phyloP scores from a whole-genome alignment of 2,797 vertebrate genomes.

The Chromobotia macracanthus region DNA sequence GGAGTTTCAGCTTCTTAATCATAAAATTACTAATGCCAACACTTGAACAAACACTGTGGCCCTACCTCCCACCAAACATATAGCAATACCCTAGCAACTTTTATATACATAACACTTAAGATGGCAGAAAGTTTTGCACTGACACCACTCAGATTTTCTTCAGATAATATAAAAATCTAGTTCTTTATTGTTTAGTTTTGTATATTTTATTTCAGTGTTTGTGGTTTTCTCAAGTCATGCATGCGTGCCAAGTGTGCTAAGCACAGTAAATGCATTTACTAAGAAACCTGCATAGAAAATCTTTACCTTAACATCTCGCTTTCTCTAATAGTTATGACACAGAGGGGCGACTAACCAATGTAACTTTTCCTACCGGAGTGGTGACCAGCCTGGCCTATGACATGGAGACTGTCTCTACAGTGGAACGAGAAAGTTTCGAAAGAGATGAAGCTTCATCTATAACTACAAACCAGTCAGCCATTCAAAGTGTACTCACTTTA shows the following conservation, averaged over 20 bases:
- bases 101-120: no score
- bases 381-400: constrained; percentile 94
- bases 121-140: neutral
- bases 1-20: neutral
- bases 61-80: neutral
- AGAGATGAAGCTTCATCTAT: constrained; percentile 94
- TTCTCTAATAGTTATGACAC: constrained; percentile 87
- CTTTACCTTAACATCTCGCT: neutral
- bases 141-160: neutral
- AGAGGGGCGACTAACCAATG: constrained; percentile 94
- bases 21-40: neutral
- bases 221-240: neutral
- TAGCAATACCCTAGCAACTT: neutral
- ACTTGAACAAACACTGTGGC: no score
- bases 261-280: neutral
- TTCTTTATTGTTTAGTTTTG: neutral
- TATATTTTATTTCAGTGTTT: neutral
- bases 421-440: constrained; percentile 92
- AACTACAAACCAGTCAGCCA: constrained; percentile 90
- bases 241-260: neutral
- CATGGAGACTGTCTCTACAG: constrained; percentile 88
- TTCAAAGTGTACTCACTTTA: constrained; percentile 93
- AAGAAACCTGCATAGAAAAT: neutral
- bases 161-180: neutral
- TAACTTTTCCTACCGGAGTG: constrained; percentile 95